Evolutionary conservation across 1,140 invertebrate species (phyloP).

Genomic region (Nasonia vitripennis): DNA sequence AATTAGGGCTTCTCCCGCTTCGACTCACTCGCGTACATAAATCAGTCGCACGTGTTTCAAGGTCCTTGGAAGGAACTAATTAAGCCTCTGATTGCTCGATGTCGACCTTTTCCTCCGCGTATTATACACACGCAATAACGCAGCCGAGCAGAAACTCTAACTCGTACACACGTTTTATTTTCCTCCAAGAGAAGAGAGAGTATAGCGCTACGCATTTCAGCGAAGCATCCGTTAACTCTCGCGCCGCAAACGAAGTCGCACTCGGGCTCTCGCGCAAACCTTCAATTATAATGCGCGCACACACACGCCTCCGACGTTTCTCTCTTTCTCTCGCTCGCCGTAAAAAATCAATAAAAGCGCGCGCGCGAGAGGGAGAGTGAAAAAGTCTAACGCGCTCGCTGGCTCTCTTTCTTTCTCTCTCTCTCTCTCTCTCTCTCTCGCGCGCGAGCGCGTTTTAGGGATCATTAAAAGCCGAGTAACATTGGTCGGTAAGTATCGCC

Average conservation of each 20-base stretch:
- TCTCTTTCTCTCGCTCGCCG: not conserved
- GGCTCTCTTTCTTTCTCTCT: not conserved
- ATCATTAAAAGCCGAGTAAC: slow-evolving; percentile 41
- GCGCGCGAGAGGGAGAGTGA: slow-evolving; percentile 8
- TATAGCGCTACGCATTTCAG: not conserved
- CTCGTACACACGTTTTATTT: not conserved
- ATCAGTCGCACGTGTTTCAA: not conserved
- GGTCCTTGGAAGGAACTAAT: not conserved
- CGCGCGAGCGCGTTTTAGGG: slow-evolving; percentile 26
- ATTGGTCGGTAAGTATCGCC: slow-evolving; percentile 39
- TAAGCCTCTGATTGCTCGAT: slow-evolving; percentile 1
- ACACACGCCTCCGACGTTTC: no score
- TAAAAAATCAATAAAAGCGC: slow-evolving; percentile 2
- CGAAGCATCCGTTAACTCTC: not conserved
- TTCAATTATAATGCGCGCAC: not conserved
- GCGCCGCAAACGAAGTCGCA: not conserved
- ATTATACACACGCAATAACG: not conserved
- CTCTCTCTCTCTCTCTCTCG: not conserved
- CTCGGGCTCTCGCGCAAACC: not conserved
- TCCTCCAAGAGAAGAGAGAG: not conserved
- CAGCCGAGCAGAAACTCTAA: not conserved
- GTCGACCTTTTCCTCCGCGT: no score
- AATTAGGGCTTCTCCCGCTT: not conserved
- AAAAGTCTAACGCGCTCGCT: slow-evolving; percentile 23
- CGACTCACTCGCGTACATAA: not conserved